Evolutionary conservation across 2,888 invertebrate genomes (phyloP).

Genomic region (Escarpia spicata): DNA sequence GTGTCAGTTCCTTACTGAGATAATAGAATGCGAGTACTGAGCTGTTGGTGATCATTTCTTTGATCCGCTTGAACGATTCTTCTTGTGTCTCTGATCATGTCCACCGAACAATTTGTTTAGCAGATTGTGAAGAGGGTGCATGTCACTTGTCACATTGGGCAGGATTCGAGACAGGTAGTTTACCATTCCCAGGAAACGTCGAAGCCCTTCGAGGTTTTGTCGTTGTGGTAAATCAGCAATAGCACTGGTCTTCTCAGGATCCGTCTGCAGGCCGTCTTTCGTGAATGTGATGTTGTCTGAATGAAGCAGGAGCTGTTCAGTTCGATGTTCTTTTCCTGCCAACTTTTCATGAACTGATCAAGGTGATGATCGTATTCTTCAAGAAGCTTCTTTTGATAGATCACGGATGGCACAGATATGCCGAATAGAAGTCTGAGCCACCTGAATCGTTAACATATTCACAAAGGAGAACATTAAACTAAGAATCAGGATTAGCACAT

Average conservation of each 20-base stretch:
- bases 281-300: background rate
- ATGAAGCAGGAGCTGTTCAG: background rate
- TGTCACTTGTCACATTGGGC: constrained; percentile 34
- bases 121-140: constrained; percentile 37
- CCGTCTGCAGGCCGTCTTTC: background rate
- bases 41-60: constrained; percentile 13
- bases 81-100: constrained; percentile 4
- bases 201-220: constrained; percentile 32
- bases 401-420: constrained; percentile 37
- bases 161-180: constrained; percentile 35
- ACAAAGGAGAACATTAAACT: too few species aligned
- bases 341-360: constrained; percentile 31
- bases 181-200: constrained; percentile 41
- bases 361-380: constrained; percentile 38
- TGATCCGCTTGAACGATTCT: constrained; percentile 21
- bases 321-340: constrained; percentile 30
- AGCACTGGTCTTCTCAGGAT: background rate
- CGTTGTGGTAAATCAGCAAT: constrained; percentile 36
- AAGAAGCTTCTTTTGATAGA: constrained; percentile 39
- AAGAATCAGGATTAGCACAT: too few species aligned
- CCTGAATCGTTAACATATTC: constrained; percentile 40
- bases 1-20: constrained; percentile 27
- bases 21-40: constrained; percentile 29
- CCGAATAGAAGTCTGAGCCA: constrained; percentile 42
- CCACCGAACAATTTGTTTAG: constrained; percentile 33